Percentiles rank a stretch among this genome's conserved stretches.
These are phyloP conservation scores for Cinclus cinclus DNA, from an alignment of 2,113 vertebrate genomes.

Conservation along the genomic window DNA sequence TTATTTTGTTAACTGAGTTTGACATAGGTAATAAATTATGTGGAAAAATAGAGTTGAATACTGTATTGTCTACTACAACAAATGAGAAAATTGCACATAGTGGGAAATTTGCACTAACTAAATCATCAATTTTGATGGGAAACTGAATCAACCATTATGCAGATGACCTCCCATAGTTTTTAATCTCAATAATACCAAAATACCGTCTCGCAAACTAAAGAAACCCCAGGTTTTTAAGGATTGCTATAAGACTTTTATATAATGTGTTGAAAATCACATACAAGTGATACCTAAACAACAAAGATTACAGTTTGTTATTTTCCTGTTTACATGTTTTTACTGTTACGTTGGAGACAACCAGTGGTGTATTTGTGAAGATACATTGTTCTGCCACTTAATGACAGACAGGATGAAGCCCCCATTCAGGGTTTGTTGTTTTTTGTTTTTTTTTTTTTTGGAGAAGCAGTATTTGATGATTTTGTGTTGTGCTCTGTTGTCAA, in stretches of 20 bases:
- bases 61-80: background rate
- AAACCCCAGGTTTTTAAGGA: background rate
- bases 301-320: background rate
- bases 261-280: background rate
- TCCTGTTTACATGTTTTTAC: background rate
- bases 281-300: background rate
- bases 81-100: background rate
- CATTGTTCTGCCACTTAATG: background rate
- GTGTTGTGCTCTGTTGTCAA: background rate
- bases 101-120: constrained; percentile 14
- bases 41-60: background rate
- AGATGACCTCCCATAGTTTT: background rate
- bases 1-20: constrained; percentile 23
- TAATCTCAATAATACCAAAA: background rate
- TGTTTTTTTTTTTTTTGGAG: background rate
- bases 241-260: background rate
- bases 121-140: background rate
- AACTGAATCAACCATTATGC: background rate
- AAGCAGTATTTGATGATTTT: background rate
- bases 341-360: background rate
- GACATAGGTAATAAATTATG: background rate
- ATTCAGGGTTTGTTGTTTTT: background rate
- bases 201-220: background rate
- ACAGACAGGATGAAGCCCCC: background rate
- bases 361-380: background rate